A percentile compares a stretch with the other conserved stretches of the same genome.
Conservation (phyloP, 2,113 vertebrate species). For the Trematocara marginatum region DNA sequence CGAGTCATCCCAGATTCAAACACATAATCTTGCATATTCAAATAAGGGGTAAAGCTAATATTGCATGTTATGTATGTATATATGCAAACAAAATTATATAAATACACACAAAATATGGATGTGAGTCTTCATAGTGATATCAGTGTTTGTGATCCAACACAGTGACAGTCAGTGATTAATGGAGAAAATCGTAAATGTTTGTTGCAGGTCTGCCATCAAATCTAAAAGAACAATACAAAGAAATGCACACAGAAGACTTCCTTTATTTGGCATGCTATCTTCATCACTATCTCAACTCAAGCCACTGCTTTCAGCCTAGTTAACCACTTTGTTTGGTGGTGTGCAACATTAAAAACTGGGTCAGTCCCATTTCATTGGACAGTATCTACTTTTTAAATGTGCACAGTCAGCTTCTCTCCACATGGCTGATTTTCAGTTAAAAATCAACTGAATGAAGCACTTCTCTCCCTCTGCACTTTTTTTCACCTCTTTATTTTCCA, state of each 20-base stretch:
- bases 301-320: not conserved
- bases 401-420: not conserved
- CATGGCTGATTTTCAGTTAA: not conserved
- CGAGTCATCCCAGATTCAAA: slow-evolving; percentile 26
- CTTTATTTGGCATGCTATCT: not conserved
- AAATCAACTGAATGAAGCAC: not conserved
- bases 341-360: not conserved
- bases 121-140: not conserved
- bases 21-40: not conserved
- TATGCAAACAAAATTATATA: not conserved
- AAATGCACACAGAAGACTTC: not conserved
- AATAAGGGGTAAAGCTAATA: not conserved
- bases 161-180: not conserved
- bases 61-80: not conserved
- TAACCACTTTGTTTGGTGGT: not conserved
- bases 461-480: not conserved
- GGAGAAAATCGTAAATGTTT: not conserved
- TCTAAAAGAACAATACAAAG: not conserved
- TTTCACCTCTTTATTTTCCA: not conserved
- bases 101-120: not conserved
- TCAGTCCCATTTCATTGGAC: slow-evolving; percentile 2
- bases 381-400: not conserved
- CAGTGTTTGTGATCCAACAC: not conserved
- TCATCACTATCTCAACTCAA: not conserved
- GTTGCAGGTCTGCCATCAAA: not conserved